Percentiles rank a stretch among this genome's conserved stretches.
Conservation (phyloP, 2,113 vertebrate species). For the Gobiocypris rarus region DNA sequence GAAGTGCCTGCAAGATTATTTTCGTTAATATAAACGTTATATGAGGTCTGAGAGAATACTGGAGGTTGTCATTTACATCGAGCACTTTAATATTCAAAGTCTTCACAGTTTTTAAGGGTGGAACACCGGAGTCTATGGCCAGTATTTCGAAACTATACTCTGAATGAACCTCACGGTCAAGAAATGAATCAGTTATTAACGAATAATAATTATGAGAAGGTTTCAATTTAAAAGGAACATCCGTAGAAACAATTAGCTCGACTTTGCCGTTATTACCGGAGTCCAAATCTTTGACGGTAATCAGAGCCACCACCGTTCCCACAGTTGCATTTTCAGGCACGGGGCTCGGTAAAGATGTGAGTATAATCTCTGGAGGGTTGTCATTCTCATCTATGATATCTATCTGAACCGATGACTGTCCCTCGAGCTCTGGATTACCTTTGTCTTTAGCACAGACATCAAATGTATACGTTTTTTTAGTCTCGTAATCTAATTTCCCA, state of each 20-base stretch:
- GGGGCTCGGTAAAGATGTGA: conserved; percentile 73
- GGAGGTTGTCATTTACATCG: conserved; percentile 85
- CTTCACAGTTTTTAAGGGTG: conserved; percentile 71
- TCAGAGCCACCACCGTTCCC: conserved; percentile 72
- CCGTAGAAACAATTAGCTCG: neutral
- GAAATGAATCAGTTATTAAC: conserved; percentile 43
- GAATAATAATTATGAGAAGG: conserved; percentile 60
- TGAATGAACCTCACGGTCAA: conserved; percentile 73
- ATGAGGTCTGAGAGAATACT: conserved; percentile 68
- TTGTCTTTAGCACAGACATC: conserved; percentile 82
- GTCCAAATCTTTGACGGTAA: conserved; percentile 69
- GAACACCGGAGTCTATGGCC: conserved; percentile 78
- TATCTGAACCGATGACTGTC: conserved; percentile 78
- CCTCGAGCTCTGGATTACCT: conserved; percentile 79
- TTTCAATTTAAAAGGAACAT: conserved; percentile 58
- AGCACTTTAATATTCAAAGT: conserved; percentile 72
- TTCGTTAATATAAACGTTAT: conserved; percentile 69
- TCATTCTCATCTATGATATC: conserved; percentile 82
- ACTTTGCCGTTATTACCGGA: conserved; percentile 70
- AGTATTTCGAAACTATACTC: conserved; percentile 80
- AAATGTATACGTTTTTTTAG: conserved; percentile 75
- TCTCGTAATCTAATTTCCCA: conserved; percentile 80
- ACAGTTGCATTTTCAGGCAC: conserved; percentile 67
- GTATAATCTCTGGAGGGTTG: conserved; percentile 78
- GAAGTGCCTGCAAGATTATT: conserved; percentile 79